Conservation (phyloP, 2,888 invertebrate genomes). For the Dasypogon diadema region DNA sequence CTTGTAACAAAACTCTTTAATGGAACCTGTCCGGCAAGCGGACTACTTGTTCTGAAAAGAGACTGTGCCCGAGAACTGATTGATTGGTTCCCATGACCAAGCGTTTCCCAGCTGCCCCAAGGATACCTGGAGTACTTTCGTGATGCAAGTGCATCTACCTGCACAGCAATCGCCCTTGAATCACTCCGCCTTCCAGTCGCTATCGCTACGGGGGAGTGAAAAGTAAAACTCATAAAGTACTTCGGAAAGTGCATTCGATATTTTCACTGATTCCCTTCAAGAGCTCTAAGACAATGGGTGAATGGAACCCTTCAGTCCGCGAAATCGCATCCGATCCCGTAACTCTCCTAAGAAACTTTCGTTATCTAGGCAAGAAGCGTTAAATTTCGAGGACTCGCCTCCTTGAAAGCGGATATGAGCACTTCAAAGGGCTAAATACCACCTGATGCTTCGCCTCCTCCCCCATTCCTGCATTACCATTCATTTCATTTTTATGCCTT, state of each 20-base stretch:
- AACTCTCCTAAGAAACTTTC: constrained; percentile 9
- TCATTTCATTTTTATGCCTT: background rate
- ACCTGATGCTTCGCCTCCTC: constrained; percentile 46
- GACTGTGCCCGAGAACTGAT: background rate
- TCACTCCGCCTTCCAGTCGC: background rate
- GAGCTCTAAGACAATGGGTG: constrained; percentile 1
- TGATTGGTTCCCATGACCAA: background rate
- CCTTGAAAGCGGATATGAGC: constrained; percentile 38
- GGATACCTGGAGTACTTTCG: background rate
- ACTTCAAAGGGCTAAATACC: constrained; percentile 48
- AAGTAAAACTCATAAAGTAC: background rate
- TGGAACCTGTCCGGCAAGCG: background rate
- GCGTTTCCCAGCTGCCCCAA: background rate
- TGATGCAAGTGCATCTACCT: constrained; percentile 15
- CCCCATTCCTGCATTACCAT: background rate
- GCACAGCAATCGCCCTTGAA: background rate
- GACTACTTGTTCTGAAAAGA: background rate
- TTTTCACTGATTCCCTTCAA: background rate
- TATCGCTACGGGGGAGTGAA: background rate
- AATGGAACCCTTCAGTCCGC: background rate
- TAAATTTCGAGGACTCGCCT: constrained; percentile 30
- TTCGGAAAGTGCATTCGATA: constrained; percentile 3
- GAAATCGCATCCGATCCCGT: background rate
- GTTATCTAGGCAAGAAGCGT: background rate
- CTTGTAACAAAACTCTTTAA: background rate